These are phyloP conservation scores for Phyllotreta striolata DNA, from an alignment of 2,888 invertebrate genomes.

Conservation along the genomic window DNA sequence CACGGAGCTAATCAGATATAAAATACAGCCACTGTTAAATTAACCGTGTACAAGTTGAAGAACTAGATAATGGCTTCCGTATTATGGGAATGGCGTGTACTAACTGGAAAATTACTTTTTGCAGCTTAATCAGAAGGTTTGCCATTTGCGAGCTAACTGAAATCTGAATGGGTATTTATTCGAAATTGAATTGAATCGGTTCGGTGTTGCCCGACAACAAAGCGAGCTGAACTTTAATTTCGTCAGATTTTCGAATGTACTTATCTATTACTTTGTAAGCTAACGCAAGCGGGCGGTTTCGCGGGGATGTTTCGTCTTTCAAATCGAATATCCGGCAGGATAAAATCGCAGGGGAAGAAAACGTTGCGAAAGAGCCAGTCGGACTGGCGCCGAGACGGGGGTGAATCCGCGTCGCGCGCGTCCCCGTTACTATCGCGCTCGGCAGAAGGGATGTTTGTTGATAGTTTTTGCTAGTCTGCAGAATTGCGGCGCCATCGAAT, in stretches of 20 bases:
- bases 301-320: too few relatives aligned
- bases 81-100: slow-evolving; percentile 35
- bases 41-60: slow-evolving; percentile 46
- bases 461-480: slow-evolving; percentile 45
- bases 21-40: slow-evolving; percentile 49
- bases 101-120: slow-evolving; percentile 23
- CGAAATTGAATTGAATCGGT: too few relatives aligned
- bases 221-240: too few relatives aligned
- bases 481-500: slow-evolving; percentile 40
- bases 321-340: too few relatives aligned
- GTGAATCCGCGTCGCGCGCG: slow-evolving; percentile 21
- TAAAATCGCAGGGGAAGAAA: slow-evolving; percentile 18
- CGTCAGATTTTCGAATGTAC: too few relatives aligned
- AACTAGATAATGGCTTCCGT: slow-evolving; percentile 47
- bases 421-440: slow-evolving; percentile 13
- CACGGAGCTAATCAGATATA: slow-evolving; percentile 50
- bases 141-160: slow-evolving; percentile 3
- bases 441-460: slow-evolving; percentile 41
- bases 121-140: slow-evolving; percentile 20
- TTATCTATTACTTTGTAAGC: too few relatives aligned
- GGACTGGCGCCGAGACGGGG: slow-evolving; percentile 39
- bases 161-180: background rate
- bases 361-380: slow-evolving; percentile 34
- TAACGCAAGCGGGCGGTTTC: too few relatives aligned
- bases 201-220: too few relatives aligned